A percentile compares a stretch with the other conserved stretches of the same genome.
These are phyloP conservation scores for Pterocles gutturalis DNA, from an alignment of 2,113 vertebrate species.

Conservation along the genomic window DNA sequence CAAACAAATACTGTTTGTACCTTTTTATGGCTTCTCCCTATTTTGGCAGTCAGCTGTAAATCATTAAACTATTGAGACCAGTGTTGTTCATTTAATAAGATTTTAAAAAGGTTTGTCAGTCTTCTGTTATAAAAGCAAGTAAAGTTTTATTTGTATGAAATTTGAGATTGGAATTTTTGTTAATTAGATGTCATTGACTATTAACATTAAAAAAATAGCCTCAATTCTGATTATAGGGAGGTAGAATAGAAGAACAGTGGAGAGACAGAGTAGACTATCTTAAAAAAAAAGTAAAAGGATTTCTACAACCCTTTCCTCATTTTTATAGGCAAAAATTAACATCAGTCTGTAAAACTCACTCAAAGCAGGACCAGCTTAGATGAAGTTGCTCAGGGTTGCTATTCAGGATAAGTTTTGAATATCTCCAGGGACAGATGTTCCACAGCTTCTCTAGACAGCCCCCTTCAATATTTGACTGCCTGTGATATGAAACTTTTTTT, in stretches of 20 bases:
- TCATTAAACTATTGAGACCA: not conserved
- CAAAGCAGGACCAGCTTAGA: not conserved
- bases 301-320: not conserved
- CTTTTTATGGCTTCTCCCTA: not conserved
- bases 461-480: not conserved
- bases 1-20: not conserved
- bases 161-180: not conserved
- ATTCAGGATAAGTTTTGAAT: not conserved
- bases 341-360: not conserved
- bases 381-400: not conserved
- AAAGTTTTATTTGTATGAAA: not conserved
- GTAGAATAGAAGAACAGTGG: not conserved
- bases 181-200: not conserved
- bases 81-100: not conserved
- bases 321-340: not conserved
- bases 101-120: not conserved
- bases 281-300: not conserved
- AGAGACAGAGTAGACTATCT: not conserved
- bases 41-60: not conserved
- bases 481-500: not conserved
- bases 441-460: not conserved
- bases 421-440: not conserved
- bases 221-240: conserved; percentile 4
- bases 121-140: not conserved
- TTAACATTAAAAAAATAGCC: not conserved